Evolutionary conservation across 23 tunicate species (phyloP).

Genomic region (Aplidium turbinatum): DNA sequence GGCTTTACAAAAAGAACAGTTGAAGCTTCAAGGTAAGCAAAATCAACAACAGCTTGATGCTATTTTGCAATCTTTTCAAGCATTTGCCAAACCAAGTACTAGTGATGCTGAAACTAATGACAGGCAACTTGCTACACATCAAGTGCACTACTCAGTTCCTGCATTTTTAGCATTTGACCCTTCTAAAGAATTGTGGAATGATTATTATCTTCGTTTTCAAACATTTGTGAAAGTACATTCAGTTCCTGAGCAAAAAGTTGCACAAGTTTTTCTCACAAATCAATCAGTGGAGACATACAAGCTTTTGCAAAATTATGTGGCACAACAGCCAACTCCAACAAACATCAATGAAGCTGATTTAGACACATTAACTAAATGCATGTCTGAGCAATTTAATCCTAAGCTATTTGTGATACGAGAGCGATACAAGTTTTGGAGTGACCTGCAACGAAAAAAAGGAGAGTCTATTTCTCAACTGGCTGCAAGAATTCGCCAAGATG

Average conservation of each 20-base stretch:
- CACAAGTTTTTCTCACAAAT: slow-evolving; percentile 37
- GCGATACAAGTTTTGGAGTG: slow-evolving; percentile 46
- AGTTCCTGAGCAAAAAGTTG: slow-evolving; percentile 18
- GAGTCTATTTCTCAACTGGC: slow-evolving; percentile 38
- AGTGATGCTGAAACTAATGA: no score
- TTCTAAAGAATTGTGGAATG: slow-evolving; percentile 27
- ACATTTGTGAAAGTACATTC: slow-evolving; percentile 28
- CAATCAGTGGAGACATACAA: slow-evolving; percentile 14
- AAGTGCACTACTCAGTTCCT: slow-evolving; percentile 1
- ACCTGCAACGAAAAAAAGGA: slow-evolving; percentile 26
- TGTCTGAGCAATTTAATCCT: slow-evolving; percentile 39
- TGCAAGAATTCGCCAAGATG: slow-evolving; percentile 51
- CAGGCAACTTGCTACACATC: neutral
- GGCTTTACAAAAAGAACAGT: neutral
- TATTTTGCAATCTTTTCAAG: neutral
- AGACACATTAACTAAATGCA: neutral
- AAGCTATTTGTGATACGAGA: slow-evolving; percentile 38
- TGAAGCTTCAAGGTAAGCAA: neutral
- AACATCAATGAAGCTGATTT: slow-evolving; percentile 17
- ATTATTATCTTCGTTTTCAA: slow-evolving; percentile 19
- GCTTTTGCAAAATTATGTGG: neutral
- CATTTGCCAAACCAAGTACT: neutral
- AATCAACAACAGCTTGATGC: slow-evolving; percentile 1
- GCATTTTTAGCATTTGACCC: slow-evolving; percentile 28
- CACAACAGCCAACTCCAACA: slow-evolving; percentile 14